phyloP scores from a whole-genome alignment of 2,113 vertebrate species.

The Grus americana region DNA sequence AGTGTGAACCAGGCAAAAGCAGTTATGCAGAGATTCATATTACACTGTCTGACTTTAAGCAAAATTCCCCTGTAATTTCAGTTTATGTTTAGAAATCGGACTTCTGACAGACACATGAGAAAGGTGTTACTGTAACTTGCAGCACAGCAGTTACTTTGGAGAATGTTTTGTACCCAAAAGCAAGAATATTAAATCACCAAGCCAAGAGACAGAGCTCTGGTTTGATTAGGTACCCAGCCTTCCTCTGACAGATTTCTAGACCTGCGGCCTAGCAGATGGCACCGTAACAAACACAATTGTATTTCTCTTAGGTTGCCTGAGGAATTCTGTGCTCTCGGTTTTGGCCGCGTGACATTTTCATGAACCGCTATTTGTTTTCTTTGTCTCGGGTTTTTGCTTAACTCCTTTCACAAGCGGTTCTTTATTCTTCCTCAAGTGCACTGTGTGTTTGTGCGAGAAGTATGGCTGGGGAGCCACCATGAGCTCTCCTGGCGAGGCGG shows the following conservation, averaged over 20 bases:
- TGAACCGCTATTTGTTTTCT: neutral
- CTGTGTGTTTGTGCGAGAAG: neutral
- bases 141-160: neutral
- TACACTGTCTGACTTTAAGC: neutral
- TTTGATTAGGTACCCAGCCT: neutral
- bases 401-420: neutral
- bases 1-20: neutral
- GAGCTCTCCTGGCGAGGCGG: neutral
- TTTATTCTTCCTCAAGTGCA: neutral
- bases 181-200: neutral
- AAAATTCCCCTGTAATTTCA: neutral
- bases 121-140: neutral
- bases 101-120: neutral
- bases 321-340: neutral
- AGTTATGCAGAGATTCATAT: neutral
- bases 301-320: neutral
- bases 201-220: neutral
- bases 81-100: neutral
- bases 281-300: neutral
- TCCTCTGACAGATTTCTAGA: neutral
- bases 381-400: neutral
- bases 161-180: neutral
- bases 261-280: neutral
- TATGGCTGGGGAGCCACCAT: neutral
- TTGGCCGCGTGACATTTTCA: neutral